Conservation (phyloP, 2,888 invertebrate species). For the Meteorus cinctellus region DNA sequence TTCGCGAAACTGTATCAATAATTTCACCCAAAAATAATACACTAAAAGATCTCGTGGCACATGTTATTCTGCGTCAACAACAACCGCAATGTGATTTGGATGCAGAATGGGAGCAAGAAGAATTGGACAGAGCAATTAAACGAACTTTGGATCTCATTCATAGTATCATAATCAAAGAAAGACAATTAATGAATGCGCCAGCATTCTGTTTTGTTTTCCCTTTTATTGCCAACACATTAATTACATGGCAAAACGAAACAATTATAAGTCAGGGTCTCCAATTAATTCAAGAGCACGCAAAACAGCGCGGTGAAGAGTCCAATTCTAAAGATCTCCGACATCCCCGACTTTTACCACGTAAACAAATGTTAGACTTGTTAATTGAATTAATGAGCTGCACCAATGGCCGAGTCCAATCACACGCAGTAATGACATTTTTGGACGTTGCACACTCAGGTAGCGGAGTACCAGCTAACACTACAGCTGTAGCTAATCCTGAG, state of each 20-base stretch:
- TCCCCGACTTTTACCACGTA: conserved; percentile 86
- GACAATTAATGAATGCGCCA: conserved; percentile 79
- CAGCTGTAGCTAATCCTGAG: conserved; percentile 78
- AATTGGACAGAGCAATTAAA: conserved; percentile 78
- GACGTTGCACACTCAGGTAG: conserved; percentile 86
- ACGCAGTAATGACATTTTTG: conserved; percentile 85
- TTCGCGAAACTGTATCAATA: conserved; percentile 77
- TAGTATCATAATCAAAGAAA: conserved; percentile 73
- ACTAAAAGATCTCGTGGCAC: conserved; percentile 79
- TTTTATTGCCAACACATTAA: conserved; percentile 80
- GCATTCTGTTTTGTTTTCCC: conserved; percentile 90
- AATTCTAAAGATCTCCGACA: conserved; percentile 77
- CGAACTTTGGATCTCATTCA: conserved; percentile 79
- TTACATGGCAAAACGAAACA: conserved; percentile 75
- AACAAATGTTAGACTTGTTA: conserved; percentile 87
- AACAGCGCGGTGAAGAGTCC: conserved; percentile 75
- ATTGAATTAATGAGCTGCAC: conserved; percentile 84
- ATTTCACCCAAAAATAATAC: conserved; percentile 66
- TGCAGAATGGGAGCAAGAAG: conserved; percentile 84
- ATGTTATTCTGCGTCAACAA: conserved; percentile 81
- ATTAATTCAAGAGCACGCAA: conserved; percentile 84
- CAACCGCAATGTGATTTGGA: conserved; percentile 88
- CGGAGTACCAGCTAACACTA: conserved; percentile 76
- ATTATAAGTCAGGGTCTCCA: conserved; percentile 79
- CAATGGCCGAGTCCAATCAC: conserved; percentile 83